phyloP scores from a whole-genome alignment of 1,140 invertebrate genomes.

The Mycetomoellerius zeteki region DNA sequence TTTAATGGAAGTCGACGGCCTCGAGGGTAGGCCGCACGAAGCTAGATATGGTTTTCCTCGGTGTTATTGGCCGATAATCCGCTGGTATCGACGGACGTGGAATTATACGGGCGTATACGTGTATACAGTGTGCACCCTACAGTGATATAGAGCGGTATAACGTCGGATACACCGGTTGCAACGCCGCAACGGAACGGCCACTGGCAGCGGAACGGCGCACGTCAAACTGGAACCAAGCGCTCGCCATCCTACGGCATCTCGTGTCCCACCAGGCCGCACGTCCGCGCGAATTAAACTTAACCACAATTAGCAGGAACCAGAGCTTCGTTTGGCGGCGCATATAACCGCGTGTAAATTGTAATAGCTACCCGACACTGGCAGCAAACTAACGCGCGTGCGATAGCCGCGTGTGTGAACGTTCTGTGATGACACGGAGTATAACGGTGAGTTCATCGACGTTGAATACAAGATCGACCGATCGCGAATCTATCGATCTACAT shows the following conservation, averaged over 20 bases:
- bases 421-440: not conserved
- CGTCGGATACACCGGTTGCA: conserved; percentile 62
- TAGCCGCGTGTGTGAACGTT: not conserved
- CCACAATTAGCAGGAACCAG: conserved; percentile 77
- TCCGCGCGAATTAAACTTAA: conserved; percentile 80
- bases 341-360: conserved; percentile 79
- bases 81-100: conserved; percentile 67
- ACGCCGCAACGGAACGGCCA: conserved; percentile 28
- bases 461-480: conserved; percentile 72
- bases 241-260: conserved; percentile 15
- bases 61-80: conserved; percentile 79
- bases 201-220: conserved; percentile 35
- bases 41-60: conserved; percentile 69
- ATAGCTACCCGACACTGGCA: conserved; percentile 67
- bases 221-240: conserved; percentile 60
- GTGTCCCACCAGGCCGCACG: conserved; percentile 52
- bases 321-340: conserved; percentile 71
- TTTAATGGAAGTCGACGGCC: conserved; percentile 60
- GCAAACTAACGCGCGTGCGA: conserved; percentile 39
- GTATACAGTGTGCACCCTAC: conserved; percentile 35
- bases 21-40: conserved; percentile 48
- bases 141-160: conserved; percentile 39
- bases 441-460: conserved; percentile 41
- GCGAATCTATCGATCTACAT: conserved; percentile 71
- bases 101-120: conserved; percentile 60